Conservation (phyloP, 2,888 invertebrate genomes). For the Perithous albicinctus region DNA sequence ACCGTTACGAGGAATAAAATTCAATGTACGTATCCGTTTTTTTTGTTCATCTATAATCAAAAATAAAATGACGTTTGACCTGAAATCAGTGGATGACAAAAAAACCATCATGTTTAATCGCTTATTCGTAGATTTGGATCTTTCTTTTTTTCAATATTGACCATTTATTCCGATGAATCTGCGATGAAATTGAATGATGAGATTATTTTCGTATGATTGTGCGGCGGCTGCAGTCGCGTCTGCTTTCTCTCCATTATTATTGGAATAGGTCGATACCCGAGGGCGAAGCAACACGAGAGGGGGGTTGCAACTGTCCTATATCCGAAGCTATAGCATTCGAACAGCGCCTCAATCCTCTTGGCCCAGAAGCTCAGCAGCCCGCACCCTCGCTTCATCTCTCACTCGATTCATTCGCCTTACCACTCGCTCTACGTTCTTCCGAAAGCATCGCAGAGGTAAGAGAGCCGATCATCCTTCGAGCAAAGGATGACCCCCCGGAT, state of each 20-base stretch:
- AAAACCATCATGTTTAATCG: background rate
- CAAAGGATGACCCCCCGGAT: conserved; percentile 66
- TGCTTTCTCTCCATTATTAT: conserved; percentile 42
- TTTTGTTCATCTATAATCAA: no score
- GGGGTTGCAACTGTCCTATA: conserved; percentile 49
- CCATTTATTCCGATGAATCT: background rate
- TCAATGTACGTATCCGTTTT: no score
- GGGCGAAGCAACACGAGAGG: background rate
- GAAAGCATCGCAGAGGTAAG: conserved; percentile 11
- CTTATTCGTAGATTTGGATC: background rate
- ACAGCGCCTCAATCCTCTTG: conserved; percentile 30
- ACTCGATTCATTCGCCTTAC: conserved; percentile 26
- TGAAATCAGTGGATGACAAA: no score
- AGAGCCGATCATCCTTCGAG: conserved; percentile 61
- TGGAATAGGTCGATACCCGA: conserved; percentile 53
- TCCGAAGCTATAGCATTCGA: conserved; percentile 32
- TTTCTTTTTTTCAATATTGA: background rate
- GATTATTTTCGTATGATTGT: conserved; percentile 14
- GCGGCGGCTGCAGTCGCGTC: background rate
- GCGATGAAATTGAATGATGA: background rate
- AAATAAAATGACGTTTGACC: no score
- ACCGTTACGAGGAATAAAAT: no score
- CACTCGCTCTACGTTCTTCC: background rate
- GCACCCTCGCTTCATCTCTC: conserved; percentile 45
- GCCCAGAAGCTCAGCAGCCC: conserved; percentile 33